Evolutionary conservation across 2,797 vertebrate species (phyloP), one percentile per base, ranked within the genome.

Genomic region (Meriones psammophilus): DNA sequence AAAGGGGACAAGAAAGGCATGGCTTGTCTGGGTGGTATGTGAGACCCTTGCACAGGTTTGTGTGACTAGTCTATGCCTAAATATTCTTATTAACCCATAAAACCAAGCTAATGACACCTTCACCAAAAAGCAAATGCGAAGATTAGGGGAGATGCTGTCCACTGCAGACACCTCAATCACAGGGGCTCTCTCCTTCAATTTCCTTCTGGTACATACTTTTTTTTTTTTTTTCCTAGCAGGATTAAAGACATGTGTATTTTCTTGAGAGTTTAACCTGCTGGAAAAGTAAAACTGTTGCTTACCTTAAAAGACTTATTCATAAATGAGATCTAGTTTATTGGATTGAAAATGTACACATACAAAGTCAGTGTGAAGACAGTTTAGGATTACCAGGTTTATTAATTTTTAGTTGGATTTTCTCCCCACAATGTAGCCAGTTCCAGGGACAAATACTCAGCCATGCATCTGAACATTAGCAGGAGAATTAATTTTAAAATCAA

Each of bases 401-500:
- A 90, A 89, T 91, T 89, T 90, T 46, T 62, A 86, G 18, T 13
- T 92, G 54, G 64, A 7, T 3, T 14, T 8, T 64, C 5, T n/a
- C 36, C 33, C 26, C 28, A 77, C 46, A 81, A 62, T 13, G 15
- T 36, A 54, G 36, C 93, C 62, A 77, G 56, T 5, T 26, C 89
- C 76, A n/a, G 73, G 91, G 69, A 92, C 60, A 94, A 92, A 92
- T 64, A 60, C 66, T 93, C 24, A 79, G 73, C 5, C 77, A 79
- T 96, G 84, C 84, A 93, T 96, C 89, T 95, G 89, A 79, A 94
- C 94, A 79, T 93, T 78, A 94, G 15, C 42, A 64, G 42, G 71
- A 54, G 83, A 96, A 74, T 93, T 96, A 78, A 85, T 90, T 97
- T 95, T 50, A 95, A 94, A 97, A 89, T 95, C 62, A 95, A 96